Conservation (phyloP, 2,888 invertebrate genomes). For the Cheilosia vulpina region DNA sequence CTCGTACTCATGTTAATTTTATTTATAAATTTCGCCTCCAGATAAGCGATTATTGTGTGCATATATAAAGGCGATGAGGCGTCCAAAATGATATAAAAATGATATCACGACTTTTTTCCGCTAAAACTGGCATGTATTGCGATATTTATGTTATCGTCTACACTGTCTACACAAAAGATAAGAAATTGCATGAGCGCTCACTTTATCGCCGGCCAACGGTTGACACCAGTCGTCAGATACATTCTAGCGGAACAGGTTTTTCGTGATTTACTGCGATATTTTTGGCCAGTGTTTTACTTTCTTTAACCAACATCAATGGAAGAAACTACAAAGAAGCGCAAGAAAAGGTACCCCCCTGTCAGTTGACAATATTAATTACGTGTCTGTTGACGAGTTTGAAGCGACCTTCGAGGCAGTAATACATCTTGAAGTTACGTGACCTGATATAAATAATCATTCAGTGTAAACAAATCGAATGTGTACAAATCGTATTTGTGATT, state of each 20-base stretch:
- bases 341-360: conserved; percentile 2
- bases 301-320: not conserved
- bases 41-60: no score
- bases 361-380: not conserved
- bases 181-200: conserved; percentile 15
- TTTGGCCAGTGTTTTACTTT: not conserved
- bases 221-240: conserved; percentile 8
- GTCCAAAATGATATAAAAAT: not conserved
- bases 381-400: not conserved
- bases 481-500: not conserved
- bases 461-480: conserved; percentile 1
- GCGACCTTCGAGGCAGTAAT: not conserved
- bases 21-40: no score
- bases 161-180: not conserved
- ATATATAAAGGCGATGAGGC: no score
- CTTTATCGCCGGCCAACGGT: not conserved
- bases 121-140: conserved; percentile 28
- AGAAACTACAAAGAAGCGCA: conserved; percentile 15
- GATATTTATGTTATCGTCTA: conserved; percentile 30
- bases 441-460: not conserved
- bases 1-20: no score
- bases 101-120: conserved; percentile 15
- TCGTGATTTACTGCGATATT: conserved; percentile 4
- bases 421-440: conserved; percentile 18
- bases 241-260: conserved; percentile 18